Conservation (phyloP, 2,797 vertebrate genomes). For the Oryzias dopingdopingensis region DNA sequence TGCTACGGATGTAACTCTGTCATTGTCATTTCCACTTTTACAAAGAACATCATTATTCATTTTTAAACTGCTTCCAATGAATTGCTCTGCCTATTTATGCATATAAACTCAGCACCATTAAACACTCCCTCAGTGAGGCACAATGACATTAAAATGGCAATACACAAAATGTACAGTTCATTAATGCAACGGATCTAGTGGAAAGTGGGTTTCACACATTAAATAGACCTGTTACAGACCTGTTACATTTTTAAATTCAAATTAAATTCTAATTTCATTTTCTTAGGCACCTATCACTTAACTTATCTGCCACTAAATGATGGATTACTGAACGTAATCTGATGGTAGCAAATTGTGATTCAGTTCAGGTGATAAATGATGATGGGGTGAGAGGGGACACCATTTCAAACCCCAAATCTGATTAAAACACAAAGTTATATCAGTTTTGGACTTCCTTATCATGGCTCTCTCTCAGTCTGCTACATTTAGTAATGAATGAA, state of each 20-base stretch:
- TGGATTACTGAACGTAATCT: not conserved
- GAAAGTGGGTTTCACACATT: no score
- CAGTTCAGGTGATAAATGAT: not conserved
- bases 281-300: no score
- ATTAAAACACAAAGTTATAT: not conserved
- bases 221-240: no score
- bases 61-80: not conserved
- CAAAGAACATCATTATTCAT: no score
- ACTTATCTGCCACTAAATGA: not conserved
- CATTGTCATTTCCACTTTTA: no score
- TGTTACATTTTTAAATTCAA: no score
- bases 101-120: not conserved
- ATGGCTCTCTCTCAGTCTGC: constrained; percentile 4
- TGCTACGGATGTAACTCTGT: no score
- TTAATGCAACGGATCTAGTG: no score
- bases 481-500: constrained; percentile 1
- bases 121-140: not conserved
- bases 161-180: not conserved
- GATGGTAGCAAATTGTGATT: not conserved
- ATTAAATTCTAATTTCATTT: no score
- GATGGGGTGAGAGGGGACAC: no score
- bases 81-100: not conserved
- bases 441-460: not conserved
- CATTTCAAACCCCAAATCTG: not conserved
- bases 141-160: not conserved